Evolutionary conservation across 2,888 invertebrate genomes (phyloP).

Genomic region (Polietes domitor): DNA sequence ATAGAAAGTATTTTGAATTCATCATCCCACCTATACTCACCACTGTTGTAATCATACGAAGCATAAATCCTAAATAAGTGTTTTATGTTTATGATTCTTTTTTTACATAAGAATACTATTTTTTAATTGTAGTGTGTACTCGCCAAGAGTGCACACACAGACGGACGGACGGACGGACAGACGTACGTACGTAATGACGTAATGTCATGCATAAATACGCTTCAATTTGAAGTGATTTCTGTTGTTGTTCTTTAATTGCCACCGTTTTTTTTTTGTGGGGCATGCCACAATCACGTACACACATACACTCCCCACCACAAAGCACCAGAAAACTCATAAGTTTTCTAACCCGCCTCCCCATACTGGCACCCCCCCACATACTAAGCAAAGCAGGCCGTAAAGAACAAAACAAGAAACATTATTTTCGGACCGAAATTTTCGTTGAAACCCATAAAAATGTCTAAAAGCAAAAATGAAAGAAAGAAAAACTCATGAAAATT

Average conservation of each 20-base stretch:
- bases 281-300: slow-evolving; percentile 9
- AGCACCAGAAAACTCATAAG: slow-evolving; percentile 5
- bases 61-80: slow-evolving; percentile 50
- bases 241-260: slow-evolving; percentile 17
- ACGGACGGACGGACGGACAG: not conserved
- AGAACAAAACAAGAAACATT: slow-evolving; percentile 11
- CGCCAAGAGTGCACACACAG: not conserved
- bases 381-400: not conserved
- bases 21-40: slow-evolving; percentile 64
- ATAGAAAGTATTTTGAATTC: slow-evolving; percentile 62
- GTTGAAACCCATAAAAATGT: not conserved
- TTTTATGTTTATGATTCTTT: slow-evolving; percentile 42
- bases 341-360: not conserved
- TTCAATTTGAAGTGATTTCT: slow-evolving; percentile 36
- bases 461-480: slow-evolving; percentile 2
- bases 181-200: not conserved
- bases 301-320: not conserved
- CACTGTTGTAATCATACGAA: slow-evolving; percentile 55
- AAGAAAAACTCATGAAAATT: slow-evolving; percentile 62
- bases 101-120: slow-evolving; percentile 14
- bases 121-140: slow-evolving; percentile 26
- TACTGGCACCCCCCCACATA: not conserved
- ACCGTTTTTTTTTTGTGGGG: slow-evolving; percentile 10
- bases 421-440: slow-evolving; percentile 17
- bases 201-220: slow-evolving; percentile 2